Evolutionary conservation across 2,888 invertebrate genomes (phyloP).

Genomic region (Cosmia trapezina): DNA sequence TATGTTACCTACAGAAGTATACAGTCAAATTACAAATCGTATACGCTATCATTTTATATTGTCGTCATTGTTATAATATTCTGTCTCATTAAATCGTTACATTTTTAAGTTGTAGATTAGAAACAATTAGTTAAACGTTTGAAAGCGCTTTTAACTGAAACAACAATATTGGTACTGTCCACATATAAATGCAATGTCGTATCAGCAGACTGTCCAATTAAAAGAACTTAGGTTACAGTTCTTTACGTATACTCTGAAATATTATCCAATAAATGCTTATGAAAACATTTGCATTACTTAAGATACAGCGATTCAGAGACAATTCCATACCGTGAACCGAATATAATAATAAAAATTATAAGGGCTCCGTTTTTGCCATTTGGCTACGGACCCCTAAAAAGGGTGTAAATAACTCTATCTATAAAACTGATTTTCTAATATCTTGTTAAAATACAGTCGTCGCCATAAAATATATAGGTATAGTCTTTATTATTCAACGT

Average conservation of each 20-base stretch:
- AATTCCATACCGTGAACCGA: slow-evolving; percentile 59
- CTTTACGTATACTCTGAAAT: too few species aligned
- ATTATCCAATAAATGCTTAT: neutral
- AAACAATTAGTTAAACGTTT: neutral
- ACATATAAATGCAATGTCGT: neutral
- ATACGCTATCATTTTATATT: slow-evolving; percentile 66
- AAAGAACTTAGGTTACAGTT: too few species aligned
- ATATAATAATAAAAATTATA: slow-evolving; percentile 17
- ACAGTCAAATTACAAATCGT: slow-evolving; percentile 68
- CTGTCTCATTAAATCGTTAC: slow-evolving; percentile 16
- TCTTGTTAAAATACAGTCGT: slow-evolving; percentile 39
- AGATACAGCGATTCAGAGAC: slow-evolving; percentile 58
- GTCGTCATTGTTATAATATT: slow-evolving; percentile 54
- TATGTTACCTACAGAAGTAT: slow-evolving; percentile 62
- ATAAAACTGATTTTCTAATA: slow-evolving; percentile 21
- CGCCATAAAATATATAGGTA: slow-evolving; percentile 12
- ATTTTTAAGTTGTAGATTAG: neutral
- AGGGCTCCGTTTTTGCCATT: neutral
- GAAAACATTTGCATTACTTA: slow-evolving; percentile 8
- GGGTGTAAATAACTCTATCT: neutral
- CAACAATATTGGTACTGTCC: neutral
- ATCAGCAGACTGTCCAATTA: neutral
- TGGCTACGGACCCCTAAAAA: slow-evolving; percentile 6
- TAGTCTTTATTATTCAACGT: neutral
- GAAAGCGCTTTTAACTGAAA: slow-evolving; percentile 14